These are phyloP conservation scores for Salvelinus alpinus DNA, from an alignment of 2,113 vertebrate species.

Conservation along the genomic window DNA sequence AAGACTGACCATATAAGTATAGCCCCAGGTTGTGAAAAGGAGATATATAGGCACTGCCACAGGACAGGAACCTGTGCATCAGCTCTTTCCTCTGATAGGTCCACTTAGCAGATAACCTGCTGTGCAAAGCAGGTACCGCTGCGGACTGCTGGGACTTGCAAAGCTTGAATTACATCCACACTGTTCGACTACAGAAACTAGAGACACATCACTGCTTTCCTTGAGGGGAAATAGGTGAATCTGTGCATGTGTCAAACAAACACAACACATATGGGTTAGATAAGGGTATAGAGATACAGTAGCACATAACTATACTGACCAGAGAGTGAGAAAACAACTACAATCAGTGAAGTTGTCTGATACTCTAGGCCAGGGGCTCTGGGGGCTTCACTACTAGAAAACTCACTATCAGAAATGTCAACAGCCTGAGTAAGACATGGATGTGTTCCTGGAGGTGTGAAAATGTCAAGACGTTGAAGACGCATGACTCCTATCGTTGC, in stretches of 20 bases:
- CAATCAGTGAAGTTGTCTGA: no score
- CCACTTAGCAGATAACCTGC: constrained; percentile 15
- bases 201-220: constrained; percentile 3
- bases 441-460: constrained; percentile 5
- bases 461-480: constrained; percentile 9
- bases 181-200: constrained; percentile 36
- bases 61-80: constrained; percentile 17
- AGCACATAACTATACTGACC: no score
- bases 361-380: no score
- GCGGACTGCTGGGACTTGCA: constrained; percentile 13
- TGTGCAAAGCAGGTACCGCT: constrained; percentile 20
- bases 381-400: neutral
- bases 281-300: neutral
- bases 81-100: constrained; percentile 35
- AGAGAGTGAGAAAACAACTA: no score
- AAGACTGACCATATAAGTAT: neutral
- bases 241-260: constrained; percentile 4
- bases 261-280: neutral
- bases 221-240: neutral
- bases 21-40: neutral
- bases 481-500: neutral
- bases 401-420: no score
- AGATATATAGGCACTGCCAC: constrained; percentile 10
- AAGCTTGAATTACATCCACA: constrained; percentile 47
- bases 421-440: neutral